Conservation (phyloP, 2,113 vertebrate genomes). For the Sylvilagus bachmani region DNA sequence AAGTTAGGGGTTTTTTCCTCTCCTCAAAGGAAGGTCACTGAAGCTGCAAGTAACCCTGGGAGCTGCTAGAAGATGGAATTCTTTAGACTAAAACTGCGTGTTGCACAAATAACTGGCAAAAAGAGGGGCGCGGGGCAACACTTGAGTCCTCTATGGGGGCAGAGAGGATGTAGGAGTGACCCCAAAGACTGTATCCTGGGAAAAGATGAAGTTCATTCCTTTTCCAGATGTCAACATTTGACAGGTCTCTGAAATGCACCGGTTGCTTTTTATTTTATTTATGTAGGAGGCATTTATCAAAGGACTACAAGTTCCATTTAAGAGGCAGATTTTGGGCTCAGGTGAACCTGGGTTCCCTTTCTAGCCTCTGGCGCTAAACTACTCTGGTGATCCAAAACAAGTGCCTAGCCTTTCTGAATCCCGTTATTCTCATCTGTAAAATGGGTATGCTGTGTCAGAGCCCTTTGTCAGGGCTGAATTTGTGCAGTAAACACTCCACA, state of each 20-base stretch:
- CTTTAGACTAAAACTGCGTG: conserved; percentile 63
- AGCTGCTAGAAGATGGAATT: conserved; percentile 83
- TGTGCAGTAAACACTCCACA: not conserved
- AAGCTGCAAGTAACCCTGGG: conserved; percentile 69
- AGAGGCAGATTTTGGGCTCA: not conserved
- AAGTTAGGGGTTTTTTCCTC: conserved; percentile 50
- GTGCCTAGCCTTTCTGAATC: not conserved
- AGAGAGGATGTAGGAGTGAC: not conserved
- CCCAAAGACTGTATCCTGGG: not conserved
- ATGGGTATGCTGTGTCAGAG: not conserved
- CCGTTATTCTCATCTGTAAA: not conserved
- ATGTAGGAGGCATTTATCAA: not conserved
- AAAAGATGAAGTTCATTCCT: not conserved
- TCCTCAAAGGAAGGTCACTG: conserved; percentile 67
- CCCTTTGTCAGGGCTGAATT: not conserved
- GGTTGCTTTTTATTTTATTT: not conserved
- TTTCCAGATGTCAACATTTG: not conserved
- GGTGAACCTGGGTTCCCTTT: not conserved
- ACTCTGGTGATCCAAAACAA: not conserved
- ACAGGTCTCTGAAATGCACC: not conserved
- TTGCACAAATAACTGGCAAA: conserved; percentile 48
- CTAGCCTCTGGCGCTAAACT: not conserved
- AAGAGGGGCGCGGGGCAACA: not conserved
- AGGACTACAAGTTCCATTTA: not conserved
- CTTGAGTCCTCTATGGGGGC: not conserved